Evolutionary conservation across 1,140 invertebrate species (phyloP).

Genomic region (Solen grandis): DNA sequence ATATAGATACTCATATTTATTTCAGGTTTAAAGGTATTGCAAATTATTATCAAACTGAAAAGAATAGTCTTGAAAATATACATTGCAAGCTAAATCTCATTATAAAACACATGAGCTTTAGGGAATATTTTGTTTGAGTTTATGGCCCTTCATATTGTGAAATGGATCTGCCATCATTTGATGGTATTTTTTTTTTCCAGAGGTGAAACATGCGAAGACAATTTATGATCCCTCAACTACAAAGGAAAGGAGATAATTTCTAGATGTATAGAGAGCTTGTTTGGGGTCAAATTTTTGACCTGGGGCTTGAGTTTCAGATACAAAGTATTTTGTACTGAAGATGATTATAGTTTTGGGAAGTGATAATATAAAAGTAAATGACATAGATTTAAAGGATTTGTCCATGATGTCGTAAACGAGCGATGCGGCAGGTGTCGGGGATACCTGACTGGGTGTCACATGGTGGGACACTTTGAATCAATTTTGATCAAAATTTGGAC

Average conservation of each 20-base stretch:
- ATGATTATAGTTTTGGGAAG: conserved; percentile 53
- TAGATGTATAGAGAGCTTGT: conserved; percentile 43
- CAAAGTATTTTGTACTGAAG: conserved; percentile 37
- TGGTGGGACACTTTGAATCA: conserved; percentile 16
- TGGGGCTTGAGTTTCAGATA: conserved; percentile 31
- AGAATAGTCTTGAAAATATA: too few relatives aligned
- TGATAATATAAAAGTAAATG: conserved; percentile 54
- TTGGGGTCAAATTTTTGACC: conserved; percentile 23
- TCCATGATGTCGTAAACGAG: conserved; percentile 41
- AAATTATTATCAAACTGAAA: too few relatives aligned
- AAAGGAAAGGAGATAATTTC: conserved; percentile 7
- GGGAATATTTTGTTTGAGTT: too few relatives aligned
- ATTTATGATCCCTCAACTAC: conserved; percentile 41
- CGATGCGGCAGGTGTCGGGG: not conserved
- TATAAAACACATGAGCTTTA: too few relatives aligned
- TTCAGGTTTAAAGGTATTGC: too few relatives aligned
- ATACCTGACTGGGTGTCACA: conserved; percentile 4
- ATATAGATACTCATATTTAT: too few relatives aligned
- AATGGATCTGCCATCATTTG: too few relatives aligned
- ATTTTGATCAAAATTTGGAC: conserved; percentile 45
- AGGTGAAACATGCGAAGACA: not conserved
- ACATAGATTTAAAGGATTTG: conserved; percentile 50
- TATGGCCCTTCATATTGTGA: too few relatives aligned
- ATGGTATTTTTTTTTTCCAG: too few relatives aligned
- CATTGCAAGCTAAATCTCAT: too few relatives aligned